Conservation (phyloP, 2,888 invertebrate species). For the Sinohyriopsis cumingii region DNA sequence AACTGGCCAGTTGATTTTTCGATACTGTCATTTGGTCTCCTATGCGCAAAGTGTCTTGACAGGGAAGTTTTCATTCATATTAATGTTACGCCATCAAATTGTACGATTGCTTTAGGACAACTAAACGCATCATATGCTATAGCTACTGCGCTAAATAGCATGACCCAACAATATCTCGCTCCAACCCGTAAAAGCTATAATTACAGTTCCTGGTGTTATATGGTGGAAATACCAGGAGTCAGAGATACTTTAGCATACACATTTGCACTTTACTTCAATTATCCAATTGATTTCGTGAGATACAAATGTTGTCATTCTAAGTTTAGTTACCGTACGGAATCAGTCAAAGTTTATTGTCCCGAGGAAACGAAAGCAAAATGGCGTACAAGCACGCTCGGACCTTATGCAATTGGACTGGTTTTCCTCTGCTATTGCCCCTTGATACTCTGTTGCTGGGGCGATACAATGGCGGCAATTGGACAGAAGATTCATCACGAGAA, state of each 20-base stretch:
- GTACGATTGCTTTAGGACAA: slow-evolving; percentile 16
- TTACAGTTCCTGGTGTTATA: slow-evolving; percentile 17
- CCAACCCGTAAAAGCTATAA: no score
- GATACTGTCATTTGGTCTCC: slow-evolving; percentile 23
- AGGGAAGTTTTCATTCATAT: slow-evolving; percentile 8
- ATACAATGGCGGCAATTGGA: neutral
- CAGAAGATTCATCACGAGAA: neutral
- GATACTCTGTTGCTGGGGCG: slow-evolving; percentile 7
- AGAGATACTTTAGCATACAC: slow-evolving; percentile 16
- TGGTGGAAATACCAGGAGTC: slow-evolving; percentile 15
- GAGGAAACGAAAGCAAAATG: no score
- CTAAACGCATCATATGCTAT: slow-evolving; percentile 2
- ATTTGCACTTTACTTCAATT: slow-evolving; percentile 20
- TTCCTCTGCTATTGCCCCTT: slow-evolving; percentile 23
- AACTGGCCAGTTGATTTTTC: slow-evolving; percentile 27
- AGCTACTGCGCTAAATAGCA: slow-evolving; percentile 11
- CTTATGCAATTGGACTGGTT: slow-evolving; percentile 17
- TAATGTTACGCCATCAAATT: slow-evolving; percentile 7
- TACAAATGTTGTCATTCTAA: slow-evolving; percentile 19
- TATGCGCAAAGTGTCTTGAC: slow-evolving; percentile 15
- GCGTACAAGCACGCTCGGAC: slow-evolving; percentile 9
- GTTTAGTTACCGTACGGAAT: no score
- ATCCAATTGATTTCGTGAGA: slow-evolving; percentile 15
- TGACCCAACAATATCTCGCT: slow-evolving; percentile 20
- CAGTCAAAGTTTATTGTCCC: no score